phyloP scores from a whole-genome alignment of 2,888 invertebrate species.

The Heliconius ismenius region DNA sequence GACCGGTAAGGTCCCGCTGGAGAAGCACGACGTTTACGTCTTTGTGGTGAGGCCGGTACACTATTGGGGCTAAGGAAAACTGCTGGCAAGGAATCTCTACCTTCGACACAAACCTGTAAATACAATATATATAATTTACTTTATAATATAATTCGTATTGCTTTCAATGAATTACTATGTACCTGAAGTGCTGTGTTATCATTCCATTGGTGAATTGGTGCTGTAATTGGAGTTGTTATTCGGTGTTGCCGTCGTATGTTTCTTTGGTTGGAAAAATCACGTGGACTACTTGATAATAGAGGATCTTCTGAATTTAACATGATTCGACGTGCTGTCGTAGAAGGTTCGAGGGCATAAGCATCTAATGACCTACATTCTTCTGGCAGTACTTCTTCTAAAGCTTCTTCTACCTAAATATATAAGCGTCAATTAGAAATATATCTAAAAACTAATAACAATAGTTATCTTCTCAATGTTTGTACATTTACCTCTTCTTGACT shows the following conservation, averaged over 20 bases:
- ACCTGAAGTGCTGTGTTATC: constrained; percentile 71
- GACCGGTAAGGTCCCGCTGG: constrained; percentile 81
- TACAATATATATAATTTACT: constrained; percentile 23
- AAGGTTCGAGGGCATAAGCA: constrained; percentile 84
- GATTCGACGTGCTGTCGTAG: constrained; percentile 89
- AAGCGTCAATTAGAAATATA: neutral
- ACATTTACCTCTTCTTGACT: constrained; percentile 87
- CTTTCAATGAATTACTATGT: constrained; percentile 33
- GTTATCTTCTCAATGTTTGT: constrained; percentile 21
- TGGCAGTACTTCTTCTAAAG: constrained; percentile 91
- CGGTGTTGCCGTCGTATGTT: constrained; percentile 65
- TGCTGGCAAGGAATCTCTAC: constrained; percentile 86
- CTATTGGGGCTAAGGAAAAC: constrained; percentile 90
- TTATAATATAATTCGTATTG: neutral
- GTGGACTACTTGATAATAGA: constrained; percentile 90
- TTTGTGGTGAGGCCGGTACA: constrained; percentile 85
- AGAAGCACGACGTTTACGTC: constrained; percentile 84
- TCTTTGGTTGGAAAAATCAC: constrained; percentile 85
- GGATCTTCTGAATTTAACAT: constrained; percentile 95
- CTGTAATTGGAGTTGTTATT: constrained; percentile 53
- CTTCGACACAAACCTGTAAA: constrained; percentile 77
- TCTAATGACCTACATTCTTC: constrained; percentile 85
- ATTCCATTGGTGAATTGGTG: constrained; percentile 69
- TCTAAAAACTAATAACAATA: neutral
- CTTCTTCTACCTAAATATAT: constrained; percentile 86